Evolutionary conservation across 1,140 invertebrate species (phyloP).

Genomic region (Protaetia brevitarsis): DNA sequence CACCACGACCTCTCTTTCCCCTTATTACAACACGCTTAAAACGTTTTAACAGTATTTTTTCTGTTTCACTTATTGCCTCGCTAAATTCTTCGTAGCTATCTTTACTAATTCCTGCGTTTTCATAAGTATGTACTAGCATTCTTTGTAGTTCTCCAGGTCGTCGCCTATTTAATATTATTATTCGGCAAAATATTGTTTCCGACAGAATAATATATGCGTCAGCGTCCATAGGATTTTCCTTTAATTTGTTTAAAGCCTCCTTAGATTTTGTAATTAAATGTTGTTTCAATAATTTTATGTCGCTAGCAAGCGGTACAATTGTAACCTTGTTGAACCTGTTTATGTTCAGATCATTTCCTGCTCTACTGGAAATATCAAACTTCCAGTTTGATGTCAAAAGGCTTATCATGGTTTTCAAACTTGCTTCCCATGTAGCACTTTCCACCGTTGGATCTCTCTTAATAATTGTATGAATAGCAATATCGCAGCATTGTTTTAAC

Average conservation of each 20-base stretch:
- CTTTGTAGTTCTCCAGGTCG: slow-evolving; percentile 36
- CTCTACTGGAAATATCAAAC: slow-evolving; percentile 41
- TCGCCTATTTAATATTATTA: slow-evolving; percentile 34
- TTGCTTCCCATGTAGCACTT: slow-evolving; percentile 35
- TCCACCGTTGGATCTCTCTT: not conserved
- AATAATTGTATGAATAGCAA: slow-evolving; percentile 27
- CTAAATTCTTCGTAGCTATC: slow-evolving; percentile 31
- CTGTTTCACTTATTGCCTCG: slow-evolving; percentile 23
- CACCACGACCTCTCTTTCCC: slow-evolving; percentile 25
- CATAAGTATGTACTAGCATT: slow-evolving; percentile 21
- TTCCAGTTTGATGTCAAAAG: slow-evolving; percentile 42
- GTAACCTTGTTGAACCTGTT: slow-evolving; percentile 39
- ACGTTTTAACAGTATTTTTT: slow-evolving; percentile 31
- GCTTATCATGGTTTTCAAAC: slow-evolving; percentile 40
- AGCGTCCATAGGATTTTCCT: not conserved
- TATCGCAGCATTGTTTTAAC: slow-evolving; percentile 33
- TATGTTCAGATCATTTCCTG: slow-evolving; percentile 32
- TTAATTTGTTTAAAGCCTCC: not conserved
- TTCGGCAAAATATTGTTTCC: not conserved
- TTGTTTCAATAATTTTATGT: slow-evolving; percentile 9
- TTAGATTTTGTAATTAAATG: not conserved
- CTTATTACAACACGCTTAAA: slow-evolving; percentile 28
- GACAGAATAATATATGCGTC: not conserved
- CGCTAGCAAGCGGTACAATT: slow-evolving; percentile 27
- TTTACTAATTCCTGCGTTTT: not conserved